A percentile compares a stretch with the other conserved stretches of the same genome.
These are phyloP conservation scores for Prorops nasuta DNA, from an alignment of 1,140 invertebrate genomes.

Conservation along the genomic window DNA sequence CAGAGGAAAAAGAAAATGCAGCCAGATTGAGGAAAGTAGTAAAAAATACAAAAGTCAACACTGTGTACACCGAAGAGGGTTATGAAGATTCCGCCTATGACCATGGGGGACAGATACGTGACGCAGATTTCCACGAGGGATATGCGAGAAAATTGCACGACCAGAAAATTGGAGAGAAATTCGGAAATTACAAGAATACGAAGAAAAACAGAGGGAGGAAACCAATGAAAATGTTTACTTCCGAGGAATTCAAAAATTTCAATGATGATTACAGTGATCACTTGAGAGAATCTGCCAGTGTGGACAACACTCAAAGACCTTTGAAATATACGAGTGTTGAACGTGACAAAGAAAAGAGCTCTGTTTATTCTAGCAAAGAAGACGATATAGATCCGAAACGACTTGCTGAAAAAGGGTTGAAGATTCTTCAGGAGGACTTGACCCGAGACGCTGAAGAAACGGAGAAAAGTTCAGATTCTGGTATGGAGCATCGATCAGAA, in stretches of 20 bases:
- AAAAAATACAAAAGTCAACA: conserved; percentile 69
- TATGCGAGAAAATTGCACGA: conserved; percentile 41
- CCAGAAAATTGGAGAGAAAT: background rate
- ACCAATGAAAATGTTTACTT: background rate
- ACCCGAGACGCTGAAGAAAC: conserved; percentile 28
- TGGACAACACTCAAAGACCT: no score
- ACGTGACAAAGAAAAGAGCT: no score
- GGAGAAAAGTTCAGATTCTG: conserved; percentile 19
- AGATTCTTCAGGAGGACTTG: conserved; percentile 39
- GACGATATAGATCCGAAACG: conserved; percentile 34
- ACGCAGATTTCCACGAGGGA: conserved; percentile 59
- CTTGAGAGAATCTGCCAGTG: conserved; percentile 2
- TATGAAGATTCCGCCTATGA: conserved; percentile 77
- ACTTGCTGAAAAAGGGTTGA: conserved; percentile 28
- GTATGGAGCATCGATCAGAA: no score
- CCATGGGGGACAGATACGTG: conserved; percentile 69
- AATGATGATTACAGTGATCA: conserved; percentile 23
- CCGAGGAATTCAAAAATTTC: conserved; percentile 7
- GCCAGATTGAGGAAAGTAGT: conserved; percentile 66
- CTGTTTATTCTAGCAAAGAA: no score
- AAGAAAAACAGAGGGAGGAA: background rate
- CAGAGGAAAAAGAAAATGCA: conserved; percentile 63
- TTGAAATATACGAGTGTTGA: no score
- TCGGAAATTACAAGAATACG: background rate
- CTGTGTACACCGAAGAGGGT: conserved; percentile 75